phyloP scores from a whole-genome alignment of 2,888 invertebrate species.

The Drosophila seclusa region DNA sequence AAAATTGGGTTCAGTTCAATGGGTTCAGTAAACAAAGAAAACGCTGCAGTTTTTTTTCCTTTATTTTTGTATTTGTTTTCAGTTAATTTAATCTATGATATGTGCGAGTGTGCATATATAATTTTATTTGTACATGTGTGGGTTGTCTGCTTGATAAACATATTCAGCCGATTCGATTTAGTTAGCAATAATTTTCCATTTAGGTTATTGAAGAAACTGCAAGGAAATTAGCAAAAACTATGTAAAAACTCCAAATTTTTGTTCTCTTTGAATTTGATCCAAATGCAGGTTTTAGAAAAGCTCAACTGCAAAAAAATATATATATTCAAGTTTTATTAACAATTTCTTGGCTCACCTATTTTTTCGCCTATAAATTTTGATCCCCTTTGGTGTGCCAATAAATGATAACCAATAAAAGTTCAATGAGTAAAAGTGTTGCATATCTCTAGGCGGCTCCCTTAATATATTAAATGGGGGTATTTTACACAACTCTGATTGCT shows the following conservation, averaged over 20 bases:
- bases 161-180: background rate
- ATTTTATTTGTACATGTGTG: background rate
- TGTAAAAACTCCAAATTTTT: background rate
- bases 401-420: background rate
- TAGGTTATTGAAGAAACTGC: background rate
- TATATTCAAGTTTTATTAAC: background rate
- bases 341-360: too few relatives aligned
- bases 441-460: background rate
- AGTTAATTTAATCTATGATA: background rate
- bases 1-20: background rate
- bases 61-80: background rate
- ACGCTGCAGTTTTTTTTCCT: background rate
- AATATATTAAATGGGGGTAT: background rate
- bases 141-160: constrained; percentile 1
- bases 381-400: background rate
- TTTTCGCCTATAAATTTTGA: too few relatives aligned
- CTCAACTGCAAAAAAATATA: background rate
- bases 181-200: background rate
- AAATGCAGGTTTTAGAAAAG: background rate
- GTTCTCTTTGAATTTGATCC: background rate
- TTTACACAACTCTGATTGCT: background rate
- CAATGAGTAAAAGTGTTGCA: background rate
- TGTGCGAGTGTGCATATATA: background rate
- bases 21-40: constrained; percentile 22
- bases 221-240: background rate